Percentiles rank a stretch among this genome's conserved stretches.
Conservation (phyloP, 2,113 vertebrate species). For the Xiphophorus hellerii region DNA sequence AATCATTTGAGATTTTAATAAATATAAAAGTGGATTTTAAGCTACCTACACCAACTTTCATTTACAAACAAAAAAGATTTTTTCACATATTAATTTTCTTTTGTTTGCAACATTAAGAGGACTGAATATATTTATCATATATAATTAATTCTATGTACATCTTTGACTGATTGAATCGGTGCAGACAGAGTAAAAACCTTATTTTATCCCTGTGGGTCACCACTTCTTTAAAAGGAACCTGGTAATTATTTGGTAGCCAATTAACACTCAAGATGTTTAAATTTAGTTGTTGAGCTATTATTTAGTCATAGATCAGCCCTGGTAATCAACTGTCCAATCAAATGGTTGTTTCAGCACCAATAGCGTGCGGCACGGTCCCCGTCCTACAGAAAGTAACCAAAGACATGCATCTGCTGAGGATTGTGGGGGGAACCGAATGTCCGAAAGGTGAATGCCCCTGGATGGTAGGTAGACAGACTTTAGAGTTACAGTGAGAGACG, state of each 20-base stretch:
- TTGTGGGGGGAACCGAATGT: conserved; percentile 88
- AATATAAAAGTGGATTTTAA: not conserved
- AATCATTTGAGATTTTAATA: not conserved
- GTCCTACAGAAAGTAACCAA: conserved; percentile 63
- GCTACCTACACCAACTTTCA: too few relatives aligned
- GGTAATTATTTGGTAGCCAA: not conserved
- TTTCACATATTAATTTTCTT: too few relatives aligned
- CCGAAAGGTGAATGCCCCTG: conserved; percentile 94
- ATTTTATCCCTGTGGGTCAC: not conserved
- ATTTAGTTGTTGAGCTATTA: not conserved
- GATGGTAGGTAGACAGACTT: conserved; percentile 82
- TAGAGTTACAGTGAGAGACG: too few relatives aligned
- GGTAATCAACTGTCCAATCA: too few relatives aligned
- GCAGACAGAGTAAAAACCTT: too few relatives aligned
- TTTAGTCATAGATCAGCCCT: too few relatives aligned
- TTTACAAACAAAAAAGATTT: too few relatives aligned
- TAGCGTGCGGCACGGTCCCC: conserved; percentile 90
- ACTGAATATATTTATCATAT: too few relatives aligned
- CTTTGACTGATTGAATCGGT: too few relatives aligned
- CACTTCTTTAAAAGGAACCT: not conserved
- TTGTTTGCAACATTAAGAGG: too few relatives aligned
- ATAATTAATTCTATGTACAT: too few relatives aligned
- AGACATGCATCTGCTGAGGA: conserved; percentile 62
- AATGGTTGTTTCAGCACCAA: conserved; percentile 75
- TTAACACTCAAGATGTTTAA: not conserved